Evolutionary conservation across 2,888 invertebrate species (phyloP).

Genomic region (Steinernema hermaphroditum): DNA sequence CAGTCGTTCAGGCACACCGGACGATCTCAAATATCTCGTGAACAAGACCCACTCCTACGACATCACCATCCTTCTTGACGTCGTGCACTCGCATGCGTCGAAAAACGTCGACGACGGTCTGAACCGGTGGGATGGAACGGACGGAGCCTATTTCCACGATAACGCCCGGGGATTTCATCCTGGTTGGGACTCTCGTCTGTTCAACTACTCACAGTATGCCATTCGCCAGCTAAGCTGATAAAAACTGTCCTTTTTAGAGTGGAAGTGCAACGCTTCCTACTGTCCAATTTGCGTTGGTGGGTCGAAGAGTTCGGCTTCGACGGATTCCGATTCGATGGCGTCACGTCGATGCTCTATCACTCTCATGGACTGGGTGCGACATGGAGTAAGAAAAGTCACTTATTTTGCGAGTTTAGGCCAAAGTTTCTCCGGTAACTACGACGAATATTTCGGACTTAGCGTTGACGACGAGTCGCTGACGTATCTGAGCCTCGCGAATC

Average conservation of each 20-base stretch:
- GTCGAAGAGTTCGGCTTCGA: constrained; percentile 95
- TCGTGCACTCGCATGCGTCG: constrained; percentile 98
- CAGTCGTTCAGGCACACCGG: constrained; percentile 92
- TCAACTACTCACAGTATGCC: constrained; percentile 89
- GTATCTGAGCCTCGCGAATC: constrained; percentile 91
- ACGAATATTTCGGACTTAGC: constrained; percentile 78
- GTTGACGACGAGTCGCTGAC: constrained; percentile 93
- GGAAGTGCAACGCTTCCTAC: constrained; percentile 88
- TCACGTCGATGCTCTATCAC: constrained; percentile 97
- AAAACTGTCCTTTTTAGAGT: constrained; percentile 69
- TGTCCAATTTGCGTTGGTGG: constrained; percentile 98
- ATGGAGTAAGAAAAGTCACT: too few relatives aligned
- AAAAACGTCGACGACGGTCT: constrained; percentile 79
- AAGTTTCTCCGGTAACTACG: constrained; percentile 71
- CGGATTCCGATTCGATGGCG: constrained; percentile 98
- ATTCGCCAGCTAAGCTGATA: not conserved
- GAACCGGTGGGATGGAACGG: constrained; percentile 94
- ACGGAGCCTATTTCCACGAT: constrained; percentile 88
- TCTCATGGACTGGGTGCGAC: constrained; percentile 84
- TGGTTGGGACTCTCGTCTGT: constrained; percentile 94
- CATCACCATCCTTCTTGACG: constrained; percentile 86
- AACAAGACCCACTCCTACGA: constrained; percentile 88
- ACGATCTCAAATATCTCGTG: constrained; percentile 87
- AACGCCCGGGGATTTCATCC: constrained; percentile 85
- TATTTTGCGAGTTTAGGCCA: constrained; percentile 44